Evolutionary conservation across 1,140 invertebrate genomes (phyloP), one percentile per base, ranked within the genome.

Genomic region (Chelonus insularis): DNA sequence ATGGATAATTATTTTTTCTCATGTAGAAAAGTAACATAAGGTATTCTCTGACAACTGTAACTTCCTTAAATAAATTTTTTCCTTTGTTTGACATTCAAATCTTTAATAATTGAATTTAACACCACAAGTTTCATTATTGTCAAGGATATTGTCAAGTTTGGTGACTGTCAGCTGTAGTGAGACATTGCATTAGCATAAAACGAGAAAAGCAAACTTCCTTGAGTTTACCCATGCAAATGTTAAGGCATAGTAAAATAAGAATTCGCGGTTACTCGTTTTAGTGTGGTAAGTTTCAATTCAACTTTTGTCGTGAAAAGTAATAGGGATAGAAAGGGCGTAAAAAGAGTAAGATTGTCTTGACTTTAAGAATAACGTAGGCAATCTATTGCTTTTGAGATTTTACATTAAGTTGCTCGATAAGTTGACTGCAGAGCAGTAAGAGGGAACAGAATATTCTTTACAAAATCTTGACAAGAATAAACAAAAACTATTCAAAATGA

Each of bases 401-500:
- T 37, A 37, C 7, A 7, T 7, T 29, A 29, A 29, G 25, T 29
- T 7, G 25, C 14, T 14, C 41, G 41, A 43, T 41, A 57, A 57
- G 29, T 57, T 20, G 39, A 25, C 21, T 34, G 51, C 7, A 36
- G 6, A 18, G n/a, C 8, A 16, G 29, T 34, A 7, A n/a, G n/a
- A n/a, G n/a, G 36, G 12, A 36, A 25, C 16, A 57, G 14, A 4
- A 29, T 20, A 29, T 18, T 12, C 8, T 11, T 12, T 9, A 39
- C 12, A 43, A 43, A 8, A 18, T 16, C 41, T 43, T 43, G 5
- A 43, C 18, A 43, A 43, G 16, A 43, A 16, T 43, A 43, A 16
- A 9, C 39, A 50, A 43, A 56, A 66, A 66, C 62, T 64, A 70
- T 67, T 70, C 66, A 70, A 70, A 70, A 70, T 70, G 68, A 59